Percentiles rank a stretch among this genome's conserved stretches.
Evolutionary conservation across 2,113 vertebrate species (phyloP).

Genomic region (Nycticryphes semicollaris): DNA sequence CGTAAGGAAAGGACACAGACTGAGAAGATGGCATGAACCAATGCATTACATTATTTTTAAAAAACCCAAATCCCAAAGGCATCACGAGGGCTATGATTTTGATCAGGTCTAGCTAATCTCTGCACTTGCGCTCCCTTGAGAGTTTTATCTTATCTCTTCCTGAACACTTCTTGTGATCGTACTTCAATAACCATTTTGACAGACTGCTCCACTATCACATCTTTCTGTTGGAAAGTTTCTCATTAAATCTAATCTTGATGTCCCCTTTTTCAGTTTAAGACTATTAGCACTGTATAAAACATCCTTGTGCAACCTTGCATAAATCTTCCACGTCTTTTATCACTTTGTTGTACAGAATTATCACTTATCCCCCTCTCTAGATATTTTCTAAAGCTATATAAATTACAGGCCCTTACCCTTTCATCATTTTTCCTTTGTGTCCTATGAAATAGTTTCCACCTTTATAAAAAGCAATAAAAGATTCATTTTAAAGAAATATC

Average conservation of each 20-base stretch:
- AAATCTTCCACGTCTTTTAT: slow-evolving; percentile 5
- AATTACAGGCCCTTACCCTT: neutral
- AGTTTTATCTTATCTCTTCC: neutral
- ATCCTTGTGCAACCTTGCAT: slow-evolving; percentile 5
- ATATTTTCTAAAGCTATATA: neutral
- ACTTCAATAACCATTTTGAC: slow-evolving; percentile 1
- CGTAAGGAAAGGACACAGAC: neutral
- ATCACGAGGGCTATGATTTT: neutral
- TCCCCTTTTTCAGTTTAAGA: neutral
- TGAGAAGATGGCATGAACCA: neutral
- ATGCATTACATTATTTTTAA: neutral
- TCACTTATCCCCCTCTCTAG: neutral
- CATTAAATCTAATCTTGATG: neutral
- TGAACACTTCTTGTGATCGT: neutral
- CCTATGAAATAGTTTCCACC: neutral
- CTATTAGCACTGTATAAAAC: slow-evolving; percentile 12
- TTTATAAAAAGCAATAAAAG: neutral
- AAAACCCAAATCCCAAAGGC: neutral
- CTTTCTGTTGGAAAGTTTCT: slow-evolving; percentile 14
- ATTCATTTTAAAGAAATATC: neutral
- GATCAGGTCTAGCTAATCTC: neutral
- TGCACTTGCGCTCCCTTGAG: neutral
- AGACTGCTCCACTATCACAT: neutral
- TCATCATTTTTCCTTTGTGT: neutral
- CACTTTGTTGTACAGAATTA: neutral